phyloP scores from a whole-genome alignment of 2,888 invertebrate genomes.

The Drosophila nr. medialis region DNA sequence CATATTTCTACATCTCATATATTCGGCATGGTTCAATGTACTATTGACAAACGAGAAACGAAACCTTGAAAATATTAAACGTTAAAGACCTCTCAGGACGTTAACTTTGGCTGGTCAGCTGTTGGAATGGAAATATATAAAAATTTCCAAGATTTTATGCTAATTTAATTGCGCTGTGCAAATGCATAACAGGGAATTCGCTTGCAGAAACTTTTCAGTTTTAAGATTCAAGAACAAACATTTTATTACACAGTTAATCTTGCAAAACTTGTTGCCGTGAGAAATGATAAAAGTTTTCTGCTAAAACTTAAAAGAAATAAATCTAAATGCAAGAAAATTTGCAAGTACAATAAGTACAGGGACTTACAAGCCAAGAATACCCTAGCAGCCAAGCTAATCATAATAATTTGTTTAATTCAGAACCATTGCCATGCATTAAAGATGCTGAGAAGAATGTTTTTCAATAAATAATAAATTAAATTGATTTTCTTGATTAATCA shows the following conservation, averaged over 20 bases:
- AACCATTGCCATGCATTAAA: not conserved
- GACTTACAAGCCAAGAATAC: not conserved
- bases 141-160: conserved; percentile 2
- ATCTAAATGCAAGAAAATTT: conserved; percentile 3
- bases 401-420: not conserved
- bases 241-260: conserved; percentile 6
- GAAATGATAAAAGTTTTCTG: conserved; percentile 20
- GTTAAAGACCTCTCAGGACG: not conserved
- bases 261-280: conserved; percentile 3
- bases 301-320: conserved; percentile 12
- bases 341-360: not conserved
- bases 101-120: conserved; percentile 14
- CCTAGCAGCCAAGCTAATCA: not conserved
- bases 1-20: too few relatives aligned
- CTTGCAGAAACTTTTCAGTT: conserved; percentile 18
- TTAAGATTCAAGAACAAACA: conserved; percentile 20
- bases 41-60: not conserved
- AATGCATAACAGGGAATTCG: conserved; percentile 10
- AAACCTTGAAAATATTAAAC: not conserved
- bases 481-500: not conserved
- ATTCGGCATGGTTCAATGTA: conserved; percentile 9
- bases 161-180: conserved; percentile 31
- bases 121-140: not conserved
- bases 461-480: not conserved
- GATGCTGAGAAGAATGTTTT: not conserved